A percentile compares a stretch with the other conserved stretches of the same genome.
phyloP scores from a whole-genome alignment of 2,888 invertebrate species.

The Ernsta delagoae region DNA sequence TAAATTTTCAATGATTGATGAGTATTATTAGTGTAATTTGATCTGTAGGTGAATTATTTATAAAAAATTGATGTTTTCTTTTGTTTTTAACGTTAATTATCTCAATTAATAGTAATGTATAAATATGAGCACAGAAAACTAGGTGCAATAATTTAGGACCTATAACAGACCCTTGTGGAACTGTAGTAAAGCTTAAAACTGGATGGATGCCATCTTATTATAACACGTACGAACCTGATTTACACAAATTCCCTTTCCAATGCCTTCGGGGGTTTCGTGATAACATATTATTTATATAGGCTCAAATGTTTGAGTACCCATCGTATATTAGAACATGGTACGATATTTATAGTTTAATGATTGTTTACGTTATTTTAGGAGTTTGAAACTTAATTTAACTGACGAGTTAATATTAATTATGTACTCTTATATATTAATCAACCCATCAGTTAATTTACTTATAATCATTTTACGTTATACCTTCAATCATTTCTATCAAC shows the following conservation, averaged over 20 bases:
- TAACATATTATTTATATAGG: background rate
- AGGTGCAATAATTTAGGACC: too few relatives aligned
- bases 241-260: conserved; percentile 1
- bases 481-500: background rate
- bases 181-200: background rate
- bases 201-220: conserved; percentile 11
- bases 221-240: background rate
- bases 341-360: background rate
- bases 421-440: too few relatives aligned
- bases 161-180: too few relatives aligned
- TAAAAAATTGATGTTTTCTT: too few relatives aligned
- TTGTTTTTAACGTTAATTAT: too few relatives aligned
- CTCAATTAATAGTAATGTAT: too few relatives aligned
- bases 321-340: background rate
- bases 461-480: too few relatives aligned
- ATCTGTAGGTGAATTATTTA: too few relatives aligned
- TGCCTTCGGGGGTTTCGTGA: background rate
- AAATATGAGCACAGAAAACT: too few relatives aligned
- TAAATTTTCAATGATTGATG: too few relatives aligned
- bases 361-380: background rate
- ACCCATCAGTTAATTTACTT: too few relatives aligned
- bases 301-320: background rate
- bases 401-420: background rate
- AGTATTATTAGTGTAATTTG: too few relatives aligned
- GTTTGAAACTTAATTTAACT: background rate